Percentiles rank a stretch among this genome's conserved stretches.
These are phyloP conservation scores for Centrocercus urophasianus DNA, from an alignment of 2,113 vertebrate species.

Conservation along the genomic window DNA sequence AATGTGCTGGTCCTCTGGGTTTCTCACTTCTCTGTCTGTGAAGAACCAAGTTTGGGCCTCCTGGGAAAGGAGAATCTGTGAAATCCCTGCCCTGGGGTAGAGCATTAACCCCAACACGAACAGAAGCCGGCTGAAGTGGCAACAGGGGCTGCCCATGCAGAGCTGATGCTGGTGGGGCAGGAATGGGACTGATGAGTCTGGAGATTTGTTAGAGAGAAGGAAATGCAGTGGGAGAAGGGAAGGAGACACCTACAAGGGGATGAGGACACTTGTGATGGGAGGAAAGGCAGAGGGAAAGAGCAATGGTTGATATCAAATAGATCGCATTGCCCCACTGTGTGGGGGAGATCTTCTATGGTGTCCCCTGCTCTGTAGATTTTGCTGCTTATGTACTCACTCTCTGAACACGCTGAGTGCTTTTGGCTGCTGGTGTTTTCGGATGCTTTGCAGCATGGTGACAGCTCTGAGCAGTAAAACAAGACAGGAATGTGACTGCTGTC, in stretches of 20 bases:
- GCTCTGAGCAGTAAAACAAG: background rate
- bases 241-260: background rate
- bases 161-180: background rate
- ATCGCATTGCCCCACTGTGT: background rate
- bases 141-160: background rate
- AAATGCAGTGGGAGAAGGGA: background rate
- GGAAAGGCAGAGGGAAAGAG: background rate
- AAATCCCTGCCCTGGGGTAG: background rate
- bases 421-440: background rate
- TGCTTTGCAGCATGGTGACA: background rate
- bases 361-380: background rate
- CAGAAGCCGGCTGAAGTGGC: no score
- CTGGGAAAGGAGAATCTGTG: background rate
- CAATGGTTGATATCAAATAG: background rate
- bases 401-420: background rate
- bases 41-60: background rate
- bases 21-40: background rate
- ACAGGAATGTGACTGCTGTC: constrained; percentile 29
- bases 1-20: background rate
- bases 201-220: background rate
- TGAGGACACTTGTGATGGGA: background rate
- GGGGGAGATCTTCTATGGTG: background rate
- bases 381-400: background rate
- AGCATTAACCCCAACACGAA: background rate
- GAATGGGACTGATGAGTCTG: background rate